Base-by-base conservation (phyloP, 2,888 invertebrate species). In the Hydropsyche betteni region DNA sequence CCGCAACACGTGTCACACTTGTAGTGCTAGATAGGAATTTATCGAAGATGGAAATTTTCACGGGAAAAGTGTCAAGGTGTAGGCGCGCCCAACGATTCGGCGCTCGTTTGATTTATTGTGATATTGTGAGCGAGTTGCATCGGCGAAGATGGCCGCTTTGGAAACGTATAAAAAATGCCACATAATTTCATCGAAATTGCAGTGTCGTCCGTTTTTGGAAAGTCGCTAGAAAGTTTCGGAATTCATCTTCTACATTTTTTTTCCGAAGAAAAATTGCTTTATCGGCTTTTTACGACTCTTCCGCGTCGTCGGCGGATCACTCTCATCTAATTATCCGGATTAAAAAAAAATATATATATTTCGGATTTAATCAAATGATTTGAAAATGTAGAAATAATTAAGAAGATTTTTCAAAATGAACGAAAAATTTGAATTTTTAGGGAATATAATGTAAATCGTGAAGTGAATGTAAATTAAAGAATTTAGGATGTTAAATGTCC, bases 141-240 rank as follows among this genome's bases (percentile, higher is more conserved):
- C 58, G 58, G 14, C n/a, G 3, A 36, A 34, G 34, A 64, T 64
- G 24, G 24, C 24, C 24, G 34, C 58, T 16, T 58, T 24, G 24
- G 24, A 34, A 12, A 64, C 34, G 12, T 64, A 14, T 14, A 55
- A 55, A 14, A 55, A 14, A 14, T 14, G 6, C n/a, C 55, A n/a
- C 12, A 55, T 55, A 55, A 14, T 55, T 14, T 64, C 33, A 64
- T 12, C 55, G 55, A 72, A 44, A 44, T 44, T 44, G 44, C 44
- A 72, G 55, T 72, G 72, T 55, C 24, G 14, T 55, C 72, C 69
- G 38, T 58, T 72, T 72, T 72, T 55, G 72, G 72, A 72, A 72
- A 72, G 72, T 72, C 72, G 34, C 55, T 72, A 72, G 72, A 72
- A 72, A 72, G 72, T 72, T 61, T 58, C 53, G 12, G 36, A 33